phyloP scores from a whole-genome alignment of 2,113 vertebrate species.

The Porphyrio hochstetteri region DNA sequence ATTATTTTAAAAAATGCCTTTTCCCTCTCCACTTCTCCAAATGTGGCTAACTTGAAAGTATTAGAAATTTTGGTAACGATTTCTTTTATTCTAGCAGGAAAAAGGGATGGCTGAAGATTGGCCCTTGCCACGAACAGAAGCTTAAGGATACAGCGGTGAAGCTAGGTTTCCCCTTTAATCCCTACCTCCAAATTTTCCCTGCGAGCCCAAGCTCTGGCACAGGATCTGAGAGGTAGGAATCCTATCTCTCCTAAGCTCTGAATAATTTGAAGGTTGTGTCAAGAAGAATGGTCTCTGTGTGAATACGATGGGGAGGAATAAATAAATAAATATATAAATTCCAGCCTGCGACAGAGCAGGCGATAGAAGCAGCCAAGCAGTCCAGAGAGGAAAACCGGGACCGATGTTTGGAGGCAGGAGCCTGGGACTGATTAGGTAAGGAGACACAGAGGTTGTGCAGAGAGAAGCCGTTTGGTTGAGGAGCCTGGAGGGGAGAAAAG shows the following conservation, averaged over 20 bases:
- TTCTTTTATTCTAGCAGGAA: constrained; percentile 14
- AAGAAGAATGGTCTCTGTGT: not conserved
- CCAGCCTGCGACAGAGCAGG: not conserved
- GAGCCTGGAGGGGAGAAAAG: not conserved
- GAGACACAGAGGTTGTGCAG: constrained; percentile 21
- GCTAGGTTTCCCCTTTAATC: constrained; percentile 28
- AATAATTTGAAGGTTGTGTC: constrained; percentile 26
- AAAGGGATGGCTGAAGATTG: not conserved
- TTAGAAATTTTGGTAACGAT: not conserved
- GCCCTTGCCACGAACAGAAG: not conserved
- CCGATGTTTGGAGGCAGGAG: not conserved
- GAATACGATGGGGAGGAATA: not conserved
- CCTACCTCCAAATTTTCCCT: constrained; percentile 12
- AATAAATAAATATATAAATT: not conserved
- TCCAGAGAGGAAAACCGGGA: not conserved
- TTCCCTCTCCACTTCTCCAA: not conserved
- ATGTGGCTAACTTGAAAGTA: not conserved
- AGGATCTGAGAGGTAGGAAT: constrained; percentile 50
- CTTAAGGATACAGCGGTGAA: not conserved
- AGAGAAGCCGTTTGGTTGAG: not conserved
- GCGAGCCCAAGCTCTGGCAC: not conserved
- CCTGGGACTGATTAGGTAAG: constrained; percentile 20
- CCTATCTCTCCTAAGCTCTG: not conserved
- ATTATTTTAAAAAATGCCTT: not conserved
- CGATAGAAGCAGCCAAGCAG: not conserved